Evolutionary conservation across 2,797 vertebrate species (phyloP).

Genomic region (Danio jaintianensis): DNA sequence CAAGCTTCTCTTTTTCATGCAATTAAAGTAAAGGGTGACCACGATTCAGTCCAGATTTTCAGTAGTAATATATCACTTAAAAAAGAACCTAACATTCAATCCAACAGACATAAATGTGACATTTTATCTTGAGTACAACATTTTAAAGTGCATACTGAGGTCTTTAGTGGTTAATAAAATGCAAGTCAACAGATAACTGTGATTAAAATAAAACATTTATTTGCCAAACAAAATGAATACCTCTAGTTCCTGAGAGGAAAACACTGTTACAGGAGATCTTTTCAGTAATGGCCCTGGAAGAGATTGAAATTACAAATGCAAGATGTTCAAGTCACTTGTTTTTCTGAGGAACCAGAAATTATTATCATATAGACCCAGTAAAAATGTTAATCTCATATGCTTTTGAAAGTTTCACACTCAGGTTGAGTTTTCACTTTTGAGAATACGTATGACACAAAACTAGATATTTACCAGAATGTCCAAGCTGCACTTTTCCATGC

Average conservation of each 20-base stretch:
- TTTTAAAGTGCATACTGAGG: no score
- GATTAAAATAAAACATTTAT: no score
- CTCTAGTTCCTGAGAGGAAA: no score
- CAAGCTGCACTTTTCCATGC: background rate
- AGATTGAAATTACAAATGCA: constrained; percentile 3
- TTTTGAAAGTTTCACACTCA: background rate
- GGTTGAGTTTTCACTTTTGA: background rate
- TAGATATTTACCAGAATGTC: background rate
- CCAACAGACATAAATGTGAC: no score
- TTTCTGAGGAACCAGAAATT: background rate
- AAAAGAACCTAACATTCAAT: no score
- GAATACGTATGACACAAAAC: no score
- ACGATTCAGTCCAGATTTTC: background rate
- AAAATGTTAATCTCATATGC: constrained; percentile 5
- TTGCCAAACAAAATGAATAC: no score
- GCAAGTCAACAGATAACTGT: no score
- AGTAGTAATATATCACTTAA: no score
- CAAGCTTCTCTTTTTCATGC: background rate
- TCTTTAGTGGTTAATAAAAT: no score
- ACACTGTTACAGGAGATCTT: constrained; percentile 35
- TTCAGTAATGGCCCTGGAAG: constrained; percentile 12
- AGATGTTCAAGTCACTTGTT: background rate
- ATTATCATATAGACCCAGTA: constrained; percentile 29
- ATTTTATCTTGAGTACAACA: no score
- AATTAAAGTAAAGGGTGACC: background rate